Percentiles rank a stretch among this genome's conserved stretches.
These are phyloP conservation scores for Falcunculus frontatus DNA, from an alignment of 2,113 vertebrate genomes.

Conservation along the genomic window DNA sequence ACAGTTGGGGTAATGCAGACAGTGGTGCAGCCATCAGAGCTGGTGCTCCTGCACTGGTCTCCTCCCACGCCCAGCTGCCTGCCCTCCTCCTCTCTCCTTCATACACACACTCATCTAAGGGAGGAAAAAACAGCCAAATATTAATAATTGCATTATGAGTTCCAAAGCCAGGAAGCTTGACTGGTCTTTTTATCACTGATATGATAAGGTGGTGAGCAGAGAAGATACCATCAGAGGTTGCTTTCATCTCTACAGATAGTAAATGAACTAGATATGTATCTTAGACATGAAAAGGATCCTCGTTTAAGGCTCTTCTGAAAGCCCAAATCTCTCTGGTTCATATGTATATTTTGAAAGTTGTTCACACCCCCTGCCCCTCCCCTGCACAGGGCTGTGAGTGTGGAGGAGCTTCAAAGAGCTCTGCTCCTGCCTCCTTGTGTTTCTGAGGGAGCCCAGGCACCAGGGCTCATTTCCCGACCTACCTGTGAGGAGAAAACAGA, in stretches of 20 bases:
- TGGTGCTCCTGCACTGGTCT: not conserved
- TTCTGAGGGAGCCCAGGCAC: not conserved
- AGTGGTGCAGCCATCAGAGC: rapidly evolving
- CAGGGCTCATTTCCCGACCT: not conserved
- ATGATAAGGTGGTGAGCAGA: not conserved
- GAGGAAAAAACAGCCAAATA: not conserved
- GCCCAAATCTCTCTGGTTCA: not conserved
- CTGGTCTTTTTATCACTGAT: slow-evolving; percentile 7
- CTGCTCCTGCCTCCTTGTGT: not conserved
- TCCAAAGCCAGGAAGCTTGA: not conserved
- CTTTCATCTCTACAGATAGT: slow-evolving; percentile 41
- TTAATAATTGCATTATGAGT: not conserved
- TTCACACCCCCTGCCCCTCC: not conserved
- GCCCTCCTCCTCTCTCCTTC: not conserved
- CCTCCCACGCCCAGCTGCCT: not conserved
- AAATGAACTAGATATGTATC: slow-evolving; percentile 15
- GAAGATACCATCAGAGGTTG: slow-evolving; percentile 8
- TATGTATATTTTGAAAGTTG: not conserved
- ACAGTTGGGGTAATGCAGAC: rapidly evolving
- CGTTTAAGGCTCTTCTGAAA: not conserved
- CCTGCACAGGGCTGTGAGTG: not conserved
- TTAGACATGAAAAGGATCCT: slow-evolving; percentile 8
- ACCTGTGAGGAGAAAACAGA: not conserved
- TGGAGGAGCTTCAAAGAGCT: not conserved
- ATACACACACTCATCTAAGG: not conserved